Conservation (phyloP, 2,113 vertebrate genomes). For the Poecile atricapillus region DNA sequence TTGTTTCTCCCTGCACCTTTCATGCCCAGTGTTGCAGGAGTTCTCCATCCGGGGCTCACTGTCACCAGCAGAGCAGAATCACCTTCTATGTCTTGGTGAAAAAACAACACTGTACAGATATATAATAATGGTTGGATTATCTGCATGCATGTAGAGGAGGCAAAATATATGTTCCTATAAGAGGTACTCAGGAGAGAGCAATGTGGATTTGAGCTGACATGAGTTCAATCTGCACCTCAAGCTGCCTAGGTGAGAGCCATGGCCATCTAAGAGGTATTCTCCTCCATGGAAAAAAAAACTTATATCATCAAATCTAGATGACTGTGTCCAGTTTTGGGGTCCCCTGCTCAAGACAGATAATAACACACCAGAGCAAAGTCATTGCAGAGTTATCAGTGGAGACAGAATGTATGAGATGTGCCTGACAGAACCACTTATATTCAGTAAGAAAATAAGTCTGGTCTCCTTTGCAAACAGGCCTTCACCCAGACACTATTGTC, state of each 20-base stretch:
- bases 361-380: neutral
- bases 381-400: neutral
- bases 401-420: neutral
- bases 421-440: neutral
- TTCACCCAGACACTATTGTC: neutral
- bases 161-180: too few relatives aligned
- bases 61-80: neutral
- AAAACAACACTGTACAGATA: neutral
- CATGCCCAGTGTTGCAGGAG: neutral
- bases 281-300: neutral
- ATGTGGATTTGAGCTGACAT: neutral
- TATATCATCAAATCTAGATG: neutral
- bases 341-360: neutral
- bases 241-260: neutral
- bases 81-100: neutral
- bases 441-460: neutral
- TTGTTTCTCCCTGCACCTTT: neutral
- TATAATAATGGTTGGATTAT: neutral
- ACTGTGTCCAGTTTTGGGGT: neutral
- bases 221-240: neutral
- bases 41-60: neutral
- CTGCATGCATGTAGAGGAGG: neutral
- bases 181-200: neutral
- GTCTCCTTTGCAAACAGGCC: neutral
- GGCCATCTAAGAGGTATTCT: neutral